Conservation (phyloP, 2,113 vertebrate species). For the Empidonax traillii region DNA sequence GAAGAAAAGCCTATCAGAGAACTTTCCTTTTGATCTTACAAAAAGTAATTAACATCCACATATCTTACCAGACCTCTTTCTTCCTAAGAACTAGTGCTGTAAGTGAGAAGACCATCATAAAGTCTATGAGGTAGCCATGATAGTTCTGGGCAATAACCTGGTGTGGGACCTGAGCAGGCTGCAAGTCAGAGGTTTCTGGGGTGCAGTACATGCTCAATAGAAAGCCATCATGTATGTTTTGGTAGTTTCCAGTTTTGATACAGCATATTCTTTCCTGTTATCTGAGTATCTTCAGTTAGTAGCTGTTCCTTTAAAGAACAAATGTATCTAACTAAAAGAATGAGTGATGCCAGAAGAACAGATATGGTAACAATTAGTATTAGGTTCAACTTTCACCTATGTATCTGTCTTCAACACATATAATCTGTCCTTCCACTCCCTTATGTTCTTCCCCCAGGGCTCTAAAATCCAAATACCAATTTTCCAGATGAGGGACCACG, state of each 20-base stretch:
- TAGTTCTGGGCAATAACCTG: background rate
- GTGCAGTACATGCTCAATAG: background rate
- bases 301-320: background rate
- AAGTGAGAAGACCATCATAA: background rate
- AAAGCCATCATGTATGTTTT: background rate
- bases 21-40: background rate
- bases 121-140: background rate
- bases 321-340: background rate
- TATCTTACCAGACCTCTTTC: background rate
- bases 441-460: background rate
- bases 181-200: background rate
- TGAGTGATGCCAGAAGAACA: background rate
- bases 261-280: background rate
- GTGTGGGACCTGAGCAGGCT: background rate
- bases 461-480: constrained; percentile 12
- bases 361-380: constrained; percentile 40
- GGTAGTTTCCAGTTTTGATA: background rate
- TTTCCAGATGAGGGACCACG: constrained; percentile 16
- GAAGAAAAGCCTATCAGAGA: background rate
- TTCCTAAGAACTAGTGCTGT: background rate
- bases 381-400: background rate
- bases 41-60: background rate
- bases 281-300: background rate
- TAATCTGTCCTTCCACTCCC: background rate
- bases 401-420: background rate